Evolutionary conservation across 2,888 invertebrate genomes (phyloP), one percentile per base, ranked within the genome.

Genomic region (Calameuta pallipes): DNA sequence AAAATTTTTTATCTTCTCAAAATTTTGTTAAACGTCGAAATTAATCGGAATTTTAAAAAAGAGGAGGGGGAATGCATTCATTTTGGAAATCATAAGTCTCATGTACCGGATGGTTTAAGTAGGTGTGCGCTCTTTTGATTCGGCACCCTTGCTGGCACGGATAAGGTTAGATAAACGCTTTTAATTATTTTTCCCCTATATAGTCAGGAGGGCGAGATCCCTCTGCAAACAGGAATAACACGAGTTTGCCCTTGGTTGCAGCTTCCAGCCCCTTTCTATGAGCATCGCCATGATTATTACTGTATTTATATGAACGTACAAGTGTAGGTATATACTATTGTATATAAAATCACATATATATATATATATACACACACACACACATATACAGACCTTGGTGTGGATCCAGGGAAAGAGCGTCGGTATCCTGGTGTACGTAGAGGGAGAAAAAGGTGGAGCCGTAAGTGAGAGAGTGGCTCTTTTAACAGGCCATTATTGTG

Each of bases 401-500:
- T 56, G 56, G 9, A 56, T 56, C 6, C 56, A 56, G 56, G 23
- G 4, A 56, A 56, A 56, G 56, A 56, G 23, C 56, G 6, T 56
- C 56, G 56, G 56, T 56, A 56, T 56, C 56, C n/a, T 23, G 35
- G 70, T 33, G 30, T 71, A 30, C 37, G 56, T 30, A 78, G 34
- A 34, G 71, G 71, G 34, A 35, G 74, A 35, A 74, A 76, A 77
- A 79, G 78, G 78, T 75, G 73, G 80, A 70, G 74, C 78, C 76
- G 80, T 77, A 82, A 76, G 79, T 81, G 76, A 83, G 80, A 81
- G 78, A 82, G 84, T 81, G 81, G 85, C 80, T 85, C 86, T 87
- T 88, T 89, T 87, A 88, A 86, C 87, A 85, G 88, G 83, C 85
- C 83, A 84, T 88, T 88, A 89, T 86, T 85, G 85, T 83, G 83